Percentiles rank a stretch among this genome's conserved stretches.
Evolutionary conservation across 2,888 invertebrate genomes (phyloP).

Genomic region (Latrodectus elegans): DNA sequence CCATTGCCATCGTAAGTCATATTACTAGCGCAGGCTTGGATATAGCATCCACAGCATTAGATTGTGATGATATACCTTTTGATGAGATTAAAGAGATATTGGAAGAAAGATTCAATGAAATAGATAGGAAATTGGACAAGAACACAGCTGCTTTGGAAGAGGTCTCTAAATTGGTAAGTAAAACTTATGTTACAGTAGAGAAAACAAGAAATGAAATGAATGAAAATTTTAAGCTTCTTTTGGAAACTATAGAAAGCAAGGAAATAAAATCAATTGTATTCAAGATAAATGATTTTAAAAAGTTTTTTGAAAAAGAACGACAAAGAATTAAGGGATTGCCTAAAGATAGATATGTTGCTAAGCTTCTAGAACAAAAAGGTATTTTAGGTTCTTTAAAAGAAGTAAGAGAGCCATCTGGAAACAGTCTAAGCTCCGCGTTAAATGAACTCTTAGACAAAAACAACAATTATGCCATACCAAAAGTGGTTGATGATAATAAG

Average conservation of each 20-base stretch:
- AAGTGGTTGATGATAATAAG: neutral
- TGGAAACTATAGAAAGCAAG: neutral
- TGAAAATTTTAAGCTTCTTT: neutral
- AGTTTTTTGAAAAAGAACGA: neutral
- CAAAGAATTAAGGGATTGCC: neutral
- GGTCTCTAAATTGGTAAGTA: neutral
- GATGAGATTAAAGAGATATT: neutral
- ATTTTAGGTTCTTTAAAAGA: constrained; percentile 1
- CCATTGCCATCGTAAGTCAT: neutral
- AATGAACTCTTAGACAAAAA: neutral
- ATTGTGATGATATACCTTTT: neutral
- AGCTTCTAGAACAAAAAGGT: neutral
- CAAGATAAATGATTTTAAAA: neutral
- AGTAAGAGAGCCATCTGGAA: neutral
- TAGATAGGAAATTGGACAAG: neutral
- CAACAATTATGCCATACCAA: constrained; percentile 1
- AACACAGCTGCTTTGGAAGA: neutral
- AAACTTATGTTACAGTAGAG: neutral
- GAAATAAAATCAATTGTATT: neutral
- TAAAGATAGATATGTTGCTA: neutral
- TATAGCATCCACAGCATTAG: neutral
- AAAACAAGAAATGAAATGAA: neutral
- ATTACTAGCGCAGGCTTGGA: neutral
- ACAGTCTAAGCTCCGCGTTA: neutral
- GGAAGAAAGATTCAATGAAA: neutral